These are phyloP conservation scores for Teleiodes luculella DNA, from an alignment of 2,888 invertebrate genomes.

Conservation along the genomic window DNA sequence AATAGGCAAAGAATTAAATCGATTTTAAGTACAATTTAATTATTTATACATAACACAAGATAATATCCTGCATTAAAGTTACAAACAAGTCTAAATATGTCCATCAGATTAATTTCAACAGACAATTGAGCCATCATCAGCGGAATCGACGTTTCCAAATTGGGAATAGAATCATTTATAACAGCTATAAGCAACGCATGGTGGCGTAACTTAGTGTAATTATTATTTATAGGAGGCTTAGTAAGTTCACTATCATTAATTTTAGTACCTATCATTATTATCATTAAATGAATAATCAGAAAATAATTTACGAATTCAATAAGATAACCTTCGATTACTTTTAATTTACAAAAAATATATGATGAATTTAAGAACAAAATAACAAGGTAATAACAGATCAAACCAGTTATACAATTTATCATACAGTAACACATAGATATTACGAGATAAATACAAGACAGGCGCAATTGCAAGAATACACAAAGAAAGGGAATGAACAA, in stretches of 20 bases:
- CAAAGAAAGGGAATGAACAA: no score
- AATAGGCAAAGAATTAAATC: no score
- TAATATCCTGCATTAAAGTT: conserved; percentile 1
- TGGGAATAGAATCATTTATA: conserved; percentile 13
- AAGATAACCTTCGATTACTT: not conserved
- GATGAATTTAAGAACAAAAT: not conserved
- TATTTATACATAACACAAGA: no score
- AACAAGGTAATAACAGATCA: no score
- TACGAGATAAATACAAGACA: no score
- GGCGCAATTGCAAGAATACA: no score
- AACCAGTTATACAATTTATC: no score
- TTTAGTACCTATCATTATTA: conserved; percentile 2
- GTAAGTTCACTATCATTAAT: conserved; percentile 1
- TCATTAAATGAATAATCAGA: not conserved
- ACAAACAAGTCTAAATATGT: conserved; percentile 4
- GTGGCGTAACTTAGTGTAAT: conserved; percentile 8
- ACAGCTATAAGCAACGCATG: not conserved
- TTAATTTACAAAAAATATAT: not conserved
- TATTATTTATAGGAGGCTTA: conserved; percentile 10
- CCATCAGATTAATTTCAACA: conserved; percentile 6
- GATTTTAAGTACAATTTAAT: no score
- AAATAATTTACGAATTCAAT: not conserved
- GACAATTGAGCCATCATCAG: conserved; percentile 14
- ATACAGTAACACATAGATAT: no score
- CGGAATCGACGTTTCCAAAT: conserved; percentile 8